These are phyloP conservation scores for Casuarius casuarius DNA, from an alignment of 2,113 vertebrate species.

Conservation along the genomic window DNA sequence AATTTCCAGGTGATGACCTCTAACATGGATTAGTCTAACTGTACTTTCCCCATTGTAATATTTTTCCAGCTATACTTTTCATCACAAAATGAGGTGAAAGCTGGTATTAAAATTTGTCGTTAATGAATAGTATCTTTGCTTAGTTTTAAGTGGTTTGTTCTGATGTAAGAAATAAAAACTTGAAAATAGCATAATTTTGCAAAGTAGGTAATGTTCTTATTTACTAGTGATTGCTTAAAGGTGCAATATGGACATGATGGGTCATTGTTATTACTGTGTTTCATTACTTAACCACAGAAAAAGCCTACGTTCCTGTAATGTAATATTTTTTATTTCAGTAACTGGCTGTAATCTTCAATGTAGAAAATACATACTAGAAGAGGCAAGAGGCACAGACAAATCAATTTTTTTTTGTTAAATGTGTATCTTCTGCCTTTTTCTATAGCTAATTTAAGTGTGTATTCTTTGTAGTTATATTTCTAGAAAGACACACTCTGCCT, in stretches of 20 bases:
- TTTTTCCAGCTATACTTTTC: not conserved
- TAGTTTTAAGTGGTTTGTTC: not conserved
- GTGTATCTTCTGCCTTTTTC: not conserved
- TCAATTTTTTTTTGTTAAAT: not conserved
- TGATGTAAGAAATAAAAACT: not conserved
- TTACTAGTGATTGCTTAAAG: not conserved
- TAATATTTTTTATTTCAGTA: not conserved
- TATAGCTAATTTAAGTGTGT: not conserved
- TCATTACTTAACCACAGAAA: not conserved
- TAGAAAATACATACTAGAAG: not conserved
- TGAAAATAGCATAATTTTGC: not conserved
- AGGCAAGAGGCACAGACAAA: not conserved
- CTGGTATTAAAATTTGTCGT: not conserved
- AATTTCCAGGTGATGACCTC: not conserved
- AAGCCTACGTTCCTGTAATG: not conserved
- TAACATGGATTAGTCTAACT: not conserved
- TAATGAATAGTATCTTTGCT: not conserved
- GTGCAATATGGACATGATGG: not conserved
- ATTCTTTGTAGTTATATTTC: rapidly evolving
- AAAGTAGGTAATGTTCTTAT: not conserved
- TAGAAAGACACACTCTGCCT: not conserved
- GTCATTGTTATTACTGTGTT: not conserved
- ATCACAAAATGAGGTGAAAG: not conserved
- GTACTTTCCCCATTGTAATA: not conserved
- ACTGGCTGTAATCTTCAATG: not conserved